A percentile compares a stretch with the other conserved stretches of the same genome.
phyloP scores from a whole-genome alignment of 2,888 invertebrate species.

The Gymnocheta viridis region DNA sequence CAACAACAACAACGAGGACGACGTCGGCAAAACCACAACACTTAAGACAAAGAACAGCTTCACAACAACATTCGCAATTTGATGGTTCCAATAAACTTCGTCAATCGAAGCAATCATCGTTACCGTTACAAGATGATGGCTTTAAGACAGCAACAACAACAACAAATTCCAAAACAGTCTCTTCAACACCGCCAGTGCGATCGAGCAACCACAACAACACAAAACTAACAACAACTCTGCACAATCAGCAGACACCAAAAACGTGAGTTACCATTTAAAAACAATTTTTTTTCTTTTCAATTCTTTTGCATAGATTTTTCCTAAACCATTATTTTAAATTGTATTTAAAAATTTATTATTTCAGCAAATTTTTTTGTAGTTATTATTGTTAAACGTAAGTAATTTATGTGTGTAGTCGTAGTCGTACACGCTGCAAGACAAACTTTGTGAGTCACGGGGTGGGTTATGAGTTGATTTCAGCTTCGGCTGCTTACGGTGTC shows the following conservation, averaged over 20 bases:
- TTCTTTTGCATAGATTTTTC: constrained; percentile 33
- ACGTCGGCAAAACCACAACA: constrained; percentile 58
- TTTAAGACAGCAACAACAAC: constrained; percentile 53
- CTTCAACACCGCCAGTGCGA: constrained; percentile 16
- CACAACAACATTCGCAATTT: constrained; percentile 30
- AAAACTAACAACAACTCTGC: constrained; percentile 60
- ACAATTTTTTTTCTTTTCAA: constrained; percentile 15
- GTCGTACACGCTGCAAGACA: constrained; percentile 19
- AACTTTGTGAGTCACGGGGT: constrained; percentile 64
- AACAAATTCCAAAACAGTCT: constrained; percentile 23
- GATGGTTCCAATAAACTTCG: constrained; percentile 59
- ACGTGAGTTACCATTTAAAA: constrained; percentile 79
- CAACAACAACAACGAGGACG: constrained; percentile 58
- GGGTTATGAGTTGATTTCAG: constrained; percentile 52
- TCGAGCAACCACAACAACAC: constrained; percentile 45
- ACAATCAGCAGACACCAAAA: constrained; percentile 75
- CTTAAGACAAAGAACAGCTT: constrained; percentile 51
- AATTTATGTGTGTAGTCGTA: constrained; percentile 17
- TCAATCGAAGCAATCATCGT: constrained; percentile 68
- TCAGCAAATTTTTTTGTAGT: not conserved
- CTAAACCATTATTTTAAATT: constrained; percentile 5
- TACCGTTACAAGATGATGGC: constrained; percentile 41
- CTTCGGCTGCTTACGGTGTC: constrained; percentile 4
- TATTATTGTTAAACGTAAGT: constrained; percentile 9
- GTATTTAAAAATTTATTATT: constrained; percentile 45